These are phyloP conservation scores for Gymnoscelis rufifasciata DNA, from an alignment of 2,888 invertebrate species.

Conservation along the genomic window DNA sequence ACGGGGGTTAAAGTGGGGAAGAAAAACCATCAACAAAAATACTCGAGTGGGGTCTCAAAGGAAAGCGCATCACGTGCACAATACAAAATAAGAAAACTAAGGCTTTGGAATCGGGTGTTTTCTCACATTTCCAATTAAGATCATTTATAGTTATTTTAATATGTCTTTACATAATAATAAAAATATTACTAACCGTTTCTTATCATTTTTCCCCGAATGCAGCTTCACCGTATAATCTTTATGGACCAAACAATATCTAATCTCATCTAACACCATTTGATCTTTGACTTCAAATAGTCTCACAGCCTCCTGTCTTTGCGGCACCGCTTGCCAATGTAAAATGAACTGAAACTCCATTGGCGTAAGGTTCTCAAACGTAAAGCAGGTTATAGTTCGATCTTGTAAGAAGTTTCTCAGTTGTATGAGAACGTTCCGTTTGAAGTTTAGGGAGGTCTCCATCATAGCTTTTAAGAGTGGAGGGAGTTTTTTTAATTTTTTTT, in stretches of 20 bases:
- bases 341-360: neutral
- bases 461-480: neutral
- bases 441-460: neutral
- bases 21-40: too few species aligned
- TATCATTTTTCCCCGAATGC: too few species aligned
- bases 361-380: neutral
- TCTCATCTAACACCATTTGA: neutral
- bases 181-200: too few species aligned
- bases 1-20: too few species aligned
- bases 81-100: too few species aligned
- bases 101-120: too few species aligned
- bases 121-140: too few species aligned
- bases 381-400: neutral
- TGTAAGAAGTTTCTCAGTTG: constrained; percentile 1
- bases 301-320: neutral
- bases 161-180: too few species aligned
- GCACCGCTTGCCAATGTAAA: neutral
- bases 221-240: neutral
- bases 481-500: neutral
- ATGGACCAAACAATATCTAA: neutral
- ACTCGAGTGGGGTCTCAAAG: too few species aligned
- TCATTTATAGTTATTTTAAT: too few species aligned
- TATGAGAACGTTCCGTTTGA: neutral
- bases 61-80: too few species aligned
- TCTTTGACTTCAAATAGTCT: neutral